A percentile compares a stretch with the other conserved stretches of the same genome.
These are phyloP conservation scores for Gracilinanus agilis DNA, from an alignment of 2,113 vertebrate genomes.

Conservation along the genomic window DNA sequence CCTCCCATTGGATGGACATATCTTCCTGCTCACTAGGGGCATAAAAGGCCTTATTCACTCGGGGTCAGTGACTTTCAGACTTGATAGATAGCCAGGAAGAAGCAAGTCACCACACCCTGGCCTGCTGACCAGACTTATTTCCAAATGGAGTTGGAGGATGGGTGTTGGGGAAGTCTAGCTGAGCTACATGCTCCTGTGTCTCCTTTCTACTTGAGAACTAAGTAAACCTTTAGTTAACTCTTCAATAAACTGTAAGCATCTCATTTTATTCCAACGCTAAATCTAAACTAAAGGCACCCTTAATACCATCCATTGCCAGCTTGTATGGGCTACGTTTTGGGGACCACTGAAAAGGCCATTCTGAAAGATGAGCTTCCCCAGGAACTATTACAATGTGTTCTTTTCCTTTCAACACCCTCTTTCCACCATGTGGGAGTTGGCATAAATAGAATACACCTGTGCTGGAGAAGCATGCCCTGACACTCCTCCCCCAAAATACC, in stretches of 20 bases:
- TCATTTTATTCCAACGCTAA: background rate
- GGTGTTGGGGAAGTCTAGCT: background rate
- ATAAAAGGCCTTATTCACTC: background rate
- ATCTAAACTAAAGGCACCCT: background rate
- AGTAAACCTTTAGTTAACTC: background rate
- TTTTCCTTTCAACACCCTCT: conserved; percentile 26
- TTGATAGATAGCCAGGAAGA: background rate
- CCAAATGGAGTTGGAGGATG: background rate
- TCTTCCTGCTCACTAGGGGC: background rate
- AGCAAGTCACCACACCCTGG: background rate
- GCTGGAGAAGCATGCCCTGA: conserved; percentile 54
- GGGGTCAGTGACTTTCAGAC: background rate
- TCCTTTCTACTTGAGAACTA: background rate
- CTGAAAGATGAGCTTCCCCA: conserved; percentile 17
- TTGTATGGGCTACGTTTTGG: background rate
- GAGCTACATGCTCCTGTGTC: background rate
- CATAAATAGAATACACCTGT: conserved; percentile 64
- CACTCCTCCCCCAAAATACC: conserved; percentile 58
- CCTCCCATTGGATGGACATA: background rate
- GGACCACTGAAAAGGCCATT: conserved; percentile 21
- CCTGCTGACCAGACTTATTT: background rate
- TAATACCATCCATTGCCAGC: background rate
- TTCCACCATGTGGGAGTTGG: background rate
- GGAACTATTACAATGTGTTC: conserved; percentile 23
- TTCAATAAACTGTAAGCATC: background rate